Evolutionary conservation across 2,888 invertebrate genomes (phyloP), one percentile per base, ranked within the genome.

Genomic region (Epinotia demarniana): DNA sequence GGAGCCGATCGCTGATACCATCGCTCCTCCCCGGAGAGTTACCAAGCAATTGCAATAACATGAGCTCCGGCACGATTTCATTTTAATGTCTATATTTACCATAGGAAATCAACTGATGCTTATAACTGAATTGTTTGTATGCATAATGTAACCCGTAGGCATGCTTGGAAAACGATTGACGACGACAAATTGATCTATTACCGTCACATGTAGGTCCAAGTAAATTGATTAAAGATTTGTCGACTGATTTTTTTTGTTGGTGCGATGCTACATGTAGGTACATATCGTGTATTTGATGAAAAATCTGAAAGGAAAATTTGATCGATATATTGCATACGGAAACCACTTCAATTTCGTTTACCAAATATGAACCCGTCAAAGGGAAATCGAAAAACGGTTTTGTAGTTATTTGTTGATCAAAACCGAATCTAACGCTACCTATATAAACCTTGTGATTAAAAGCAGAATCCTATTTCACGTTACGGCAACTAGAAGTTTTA

Each of bases 11-110:
- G 61, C 55, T 61, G 75, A 72, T 75, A 66, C 46, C 72, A 75
- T 61, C 74, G 46, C 66, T 43, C 19, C 67, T 46, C 71, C 66
- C 53, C 9, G 11, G 64, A 57, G 61, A 57, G 43, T 66, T 75
- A 27, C 75, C 33, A 49, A 72, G 33, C 71, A 75, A 75, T 75
- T 75, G 72, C 67, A 75, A 75, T 75, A 66, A 71, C 71, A 66
- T 46, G 39, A 66, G 75, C 64, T 58, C 19, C 33, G 64, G 39
- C 60, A 63, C 13, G 62, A 62, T n/a, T 58, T 18, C 39, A 55
- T 60, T 23, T 19, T 64, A n/a, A 63, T 58, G 46, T 70, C 57
- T 64, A 49, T 64, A 55, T 63, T 63, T 64, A 19, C 62, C 53
- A 11, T 67, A 9, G 13, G 9, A 39, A 46, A 27, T 27, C 53